A percentile compares a stretch with the other conserved stretches of the same genome.
These are phyloP conservation scores for Homarus americanus DNA, from an alignment of 1,140 invertebrate genomes.

Conservation along the genomic window DNA sequence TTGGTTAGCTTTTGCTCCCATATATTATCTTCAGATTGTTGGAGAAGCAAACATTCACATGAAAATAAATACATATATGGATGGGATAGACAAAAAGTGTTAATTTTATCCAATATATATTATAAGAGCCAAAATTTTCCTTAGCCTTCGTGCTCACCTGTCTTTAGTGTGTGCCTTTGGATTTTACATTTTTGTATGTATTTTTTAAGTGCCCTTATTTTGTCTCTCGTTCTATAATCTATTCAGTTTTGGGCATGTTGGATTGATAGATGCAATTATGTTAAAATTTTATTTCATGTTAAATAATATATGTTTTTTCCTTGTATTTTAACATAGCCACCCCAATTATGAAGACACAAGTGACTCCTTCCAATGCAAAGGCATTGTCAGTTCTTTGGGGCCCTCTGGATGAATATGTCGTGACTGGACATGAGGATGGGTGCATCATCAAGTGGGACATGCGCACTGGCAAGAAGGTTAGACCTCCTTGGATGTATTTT, in stretches of 20 bases:
- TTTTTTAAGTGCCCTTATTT: conserved; percentile 6
- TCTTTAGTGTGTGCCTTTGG: too few relatives aligned
- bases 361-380: conserved; percentile 82
- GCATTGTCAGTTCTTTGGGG: conserved; percentile 96
- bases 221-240: too few relatives aligned
- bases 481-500: conserved; percentile 75
- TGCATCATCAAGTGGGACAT: conserved; percentile 93
- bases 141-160: too few relatives aligned
- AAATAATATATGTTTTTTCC: neutral
- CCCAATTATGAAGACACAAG: conserved; percentile 82
- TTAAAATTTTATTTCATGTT: neutral
- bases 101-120: too few relatives aligned
- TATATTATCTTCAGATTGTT: too few relatives aligned
- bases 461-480: conserved; percentile 81
- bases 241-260: too few relatives aligned
- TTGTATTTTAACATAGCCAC: conserved; percentile 40
- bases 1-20: too few relatives aligned
- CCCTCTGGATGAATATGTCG: conserved; percentile 91
- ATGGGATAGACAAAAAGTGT: too few relatives aligned
- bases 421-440: conserved; percentile 97
- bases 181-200: neutral
- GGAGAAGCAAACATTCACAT: too few relatives aligned
- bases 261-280: too few relatives aligned
- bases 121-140: too few relatives aligned
- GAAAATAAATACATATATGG: too few relatives aligned